These are phyloP conservation scores for Tryphoninae sp. DNA, from an alignment of 2,888 invertebrate species.

Conservation along the genomic window DNA sequence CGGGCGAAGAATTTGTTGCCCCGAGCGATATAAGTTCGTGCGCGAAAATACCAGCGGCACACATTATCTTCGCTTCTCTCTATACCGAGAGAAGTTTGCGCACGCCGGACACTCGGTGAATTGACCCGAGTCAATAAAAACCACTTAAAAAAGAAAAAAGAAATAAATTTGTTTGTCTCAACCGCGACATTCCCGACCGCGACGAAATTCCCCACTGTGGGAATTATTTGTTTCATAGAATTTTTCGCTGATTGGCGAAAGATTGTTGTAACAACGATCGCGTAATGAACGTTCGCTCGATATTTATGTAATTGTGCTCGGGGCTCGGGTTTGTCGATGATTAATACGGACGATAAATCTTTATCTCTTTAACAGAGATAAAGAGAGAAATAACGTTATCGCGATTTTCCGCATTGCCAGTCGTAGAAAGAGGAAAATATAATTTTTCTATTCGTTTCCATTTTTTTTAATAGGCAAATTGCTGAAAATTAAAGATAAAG, in stretches of 20 bases:
- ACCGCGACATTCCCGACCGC: conserved; percentile 21
- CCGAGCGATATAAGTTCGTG: conserved; percentile 41
- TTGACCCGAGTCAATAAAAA: conserved; percentile 60
- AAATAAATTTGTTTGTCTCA: conserved; percentile 9
- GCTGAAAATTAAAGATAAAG: too few relatives aligned
- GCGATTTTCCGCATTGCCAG: too few relatives aligned
- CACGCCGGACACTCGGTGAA: conserved; percentile 31
- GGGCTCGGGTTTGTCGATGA: background rate
- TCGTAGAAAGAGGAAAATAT: too few relatives aligned
- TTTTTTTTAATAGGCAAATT: too few relatives aligned
- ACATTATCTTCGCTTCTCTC: background rate
- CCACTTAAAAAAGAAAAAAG: conserved; percentile 51
- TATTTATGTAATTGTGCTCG: background rate
- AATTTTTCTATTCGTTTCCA: too few relatives aligned
- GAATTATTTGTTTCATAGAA: conserved; percentile 15
- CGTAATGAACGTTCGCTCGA: background rate
- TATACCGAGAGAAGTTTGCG: conserved; percentile 30
- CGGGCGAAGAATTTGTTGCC: conserved; percentile 17
- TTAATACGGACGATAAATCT: background rate
- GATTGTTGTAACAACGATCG: conserved; percentile 26
- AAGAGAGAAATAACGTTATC: background rate
- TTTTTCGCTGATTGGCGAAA: conserved; percentile 8
- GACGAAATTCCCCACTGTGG: conserved; percentile 8
- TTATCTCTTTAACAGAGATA: background rate
- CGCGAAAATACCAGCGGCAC: conserved; percentile 19